phyloP scores from a whole-genome alignment of 1,140 invertebrate genomes.

The Arctopsyche grandis region DNA sequence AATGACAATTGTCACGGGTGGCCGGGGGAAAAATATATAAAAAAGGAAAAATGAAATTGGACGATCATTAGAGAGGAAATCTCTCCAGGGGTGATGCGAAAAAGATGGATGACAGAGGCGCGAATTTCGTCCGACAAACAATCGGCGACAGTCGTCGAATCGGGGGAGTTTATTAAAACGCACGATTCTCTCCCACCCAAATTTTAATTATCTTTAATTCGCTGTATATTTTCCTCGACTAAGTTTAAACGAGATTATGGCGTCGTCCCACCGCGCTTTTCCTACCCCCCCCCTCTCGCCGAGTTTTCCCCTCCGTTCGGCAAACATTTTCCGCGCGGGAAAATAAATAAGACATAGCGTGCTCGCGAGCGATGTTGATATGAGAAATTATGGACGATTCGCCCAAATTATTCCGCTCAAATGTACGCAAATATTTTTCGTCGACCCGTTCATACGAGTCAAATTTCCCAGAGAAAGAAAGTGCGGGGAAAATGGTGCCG shows the following conservation, averaged over 20 bases:
- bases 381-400: neutral
- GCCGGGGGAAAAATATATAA: neutral
- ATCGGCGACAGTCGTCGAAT: neutral
- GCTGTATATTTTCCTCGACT: neutral
- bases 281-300: neutral
- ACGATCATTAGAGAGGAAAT: conserved; percentile 28
- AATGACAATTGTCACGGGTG: conserved; percentile 39
- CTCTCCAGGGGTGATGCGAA: conserved; percentile 10
- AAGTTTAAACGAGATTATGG: neutral
- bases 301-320: neutral
- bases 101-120: conserved; percentile 22
- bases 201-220: neutral
- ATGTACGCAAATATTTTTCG: too few relatives aligned
- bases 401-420: neutral
- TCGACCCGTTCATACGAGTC: too few relatives aligned
- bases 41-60: conserved; percentile 22
- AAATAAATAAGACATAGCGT: neutral
- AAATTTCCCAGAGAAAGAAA: too few relatives aligned
- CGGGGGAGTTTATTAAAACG: neutral
- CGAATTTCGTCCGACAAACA: neutral
- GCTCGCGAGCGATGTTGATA: neutral
- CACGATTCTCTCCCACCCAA: neutral
- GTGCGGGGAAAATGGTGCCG: too few relatives aligned
- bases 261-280: neutral
- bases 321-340: neutral